Conservation (phyloP, 2,888 invertebrate genomes). For the Panopea generosa region DNA sequence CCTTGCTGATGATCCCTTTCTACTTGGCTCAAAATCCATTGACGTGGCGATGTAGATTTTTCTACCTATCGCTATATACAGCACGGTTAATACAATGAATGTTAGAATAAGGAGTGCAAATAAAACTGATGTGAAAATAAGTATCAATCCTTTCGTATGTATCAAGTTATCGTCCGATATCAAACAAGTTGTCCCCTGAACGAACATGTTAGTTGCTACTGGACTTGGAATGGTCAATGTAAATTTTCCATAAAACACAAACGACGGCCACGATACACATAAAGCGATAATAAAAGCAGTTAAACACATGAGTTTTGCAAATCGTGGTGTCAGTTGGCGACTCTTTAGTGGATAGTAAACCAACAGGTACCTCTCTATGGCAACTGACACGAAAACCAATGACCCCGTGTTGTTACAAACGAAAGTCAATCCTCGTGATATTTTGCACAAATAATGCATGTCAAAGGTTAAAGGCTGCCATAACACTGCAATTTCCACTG, state of each 20-base stretch:
- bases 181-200: slow-evolving; percentile 44
- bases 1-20: not conserved
- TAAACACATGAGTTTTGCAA: slow-evolving; percentile 27
- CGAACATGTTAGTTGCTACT: slow-evolving; percentile 10
- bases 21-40: slow-evolving; percentile 5
- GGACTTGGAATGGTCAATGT: slow-evolving; percentile 42
- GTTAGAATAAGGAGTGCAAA: slow-evolving; percentile 29
- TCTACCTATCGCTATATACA: slow-evolving; percentile 30
- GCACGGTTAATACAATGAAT: slow-evolving; percentile 18
- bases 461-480: slow-evolving; percentile 42
- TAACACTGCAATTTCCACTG: slow-evolving; percentile 38
- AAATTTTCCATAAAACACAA: slow-evolving; percentile 40
- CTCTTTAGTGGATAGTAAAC: slow-evolving; percentile 36
- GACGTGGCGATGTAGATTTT: slow-evolving; percentile 35
- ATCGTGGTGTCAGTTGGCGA: slow-evolving; percentile 18
- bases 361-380: slow-evolving; percentile 37
- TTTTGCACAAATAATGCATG: slow-evolving; percentile 32
- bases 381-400: slow-evolving; percentile 41
- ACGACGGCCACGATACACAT: slow-evolving; percentile 31
- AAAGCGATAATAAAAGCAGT: slow-evolving; percentile 20
- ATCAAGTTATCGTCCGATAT: slow-evolving; percentile 30
- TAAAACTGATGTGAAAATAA: slow-evolving; percentile 31
- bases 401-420: slow-evolving; percentile 31
- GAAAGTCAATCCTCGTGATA: slow-evolving; percentile 40
- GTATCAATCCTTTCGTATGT: slow-evolving; percentile 26